Base-by-base conservation (phyloP, 2,113 vertebrate species). In the Pleuronectes platessa region DNA sequence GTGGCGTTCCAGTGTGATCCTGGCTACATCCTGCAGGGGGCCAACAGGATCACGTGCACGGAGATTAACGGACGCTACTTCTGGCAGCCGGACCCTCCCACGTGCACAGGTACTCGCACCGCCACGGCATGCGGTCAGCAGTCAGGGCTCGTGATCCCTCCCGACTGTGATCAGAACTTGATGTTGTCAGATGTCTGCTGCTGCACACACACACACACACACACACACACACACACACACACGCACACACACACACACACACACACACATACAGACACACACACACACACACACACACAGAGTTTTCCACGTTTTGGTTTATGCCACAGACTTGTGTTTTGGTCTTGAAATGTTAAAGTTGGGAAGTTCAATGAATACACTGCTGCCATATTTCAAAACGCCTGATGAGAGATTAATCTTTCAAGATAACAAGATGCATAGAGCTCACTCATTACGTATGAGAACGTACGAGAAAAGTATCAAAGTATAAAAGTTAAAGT, bases 1-100 rank as follows among this genome's bases (percentile, higher is more conserved):
- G 96, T 99, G 17, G 73, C 94, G 82, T 99, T 99, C 91, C 97
- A 98, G 87, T 99, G 98, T 68, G 97, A 99, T 82, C 97, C 97
- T 0, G 98, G 98, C 14, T 99, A 99, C 0, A 37, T 90, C 3
- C 93, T 99, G 81, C 96, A 98, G 89, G 98, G 98, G n/a, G 95
- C 95, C 1, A 90, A 93, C 1, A 95, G 93, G 79, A 99, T 99
- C 93, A 97, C 92, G 78, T 99, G 98, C 2, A 96, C 98, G 21
- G 97, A 98, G 93, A 94, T 98, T 10, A 96, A 97, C 68, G 97
- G 95, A 69, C 95, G 98, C 40, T 99, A 97, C 91, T 99, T 99
- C 95, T 99, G 98, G 98, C 96, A 99, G 69, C 98, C 98, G 0
- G 97, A 97, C 88, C 98, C 98, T 0, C 98, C 98, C 0, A 96